These are phyloP conservation scores for Drosophila ironensis DNA, from an alignment of 1,140 invertebrate genomes.

Conservation along the genomic window DNA sequence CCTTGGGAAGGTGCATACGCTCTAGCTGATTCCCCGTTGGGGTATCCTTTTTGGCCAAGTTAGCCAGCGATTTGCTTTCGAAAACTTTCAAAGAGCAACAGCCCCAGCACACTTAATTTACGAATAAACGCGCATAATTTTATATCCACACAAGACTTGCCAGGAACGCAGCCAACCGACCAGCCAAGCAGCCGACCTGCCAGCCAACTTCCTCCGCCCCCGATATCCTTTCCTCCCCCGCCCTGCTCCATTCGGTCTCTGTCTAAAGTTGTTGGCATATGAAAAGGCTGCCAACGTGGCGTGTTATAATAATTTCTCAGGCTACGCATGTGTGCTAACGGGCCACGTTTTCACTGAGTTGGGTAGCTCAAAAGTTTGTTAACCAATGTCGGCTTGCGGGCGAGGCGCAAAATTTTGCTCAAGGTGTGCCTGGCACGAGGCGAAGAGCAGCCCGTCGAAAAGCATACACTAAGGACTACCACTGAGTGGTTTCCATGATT, in stretches of 20 bases:
- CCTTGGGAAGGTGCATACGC: constrained; percentile 5
- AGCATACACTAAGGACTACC: background rate
- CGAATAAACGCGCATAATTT: constrained; percentile 80
- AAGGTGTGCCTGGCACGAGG: constrained; percentile 75
- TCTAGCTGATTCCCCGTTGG: background rate
- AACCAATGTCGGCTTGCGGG: constrained; percentile 76
- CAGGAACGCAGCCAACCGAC: background rate
- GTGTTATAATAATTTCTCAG: constrained; percentile 79
- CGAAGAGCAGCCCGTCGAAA: background rate
- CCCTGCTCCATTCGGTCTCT: constrained; percentile 3
- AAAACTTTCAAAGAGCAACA: constrained; percentile 66
- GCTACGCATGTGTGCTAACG: constrained; percentile 40
- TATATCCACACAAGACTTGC: constrained; percentile 67
- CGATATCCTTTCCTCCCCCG: background rate
- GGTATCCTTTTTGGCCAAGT: constrained; percentile 26
- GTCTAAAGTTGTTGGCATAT: constrained; percentile 76
- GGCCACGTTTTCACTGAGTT: constrained; percentile 15
- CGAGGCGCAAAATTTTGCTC: constrained; percentile 51
- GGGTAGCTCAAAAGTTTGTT: constrained; percentile 74
- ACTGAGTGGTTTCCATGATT: too few species aligned
- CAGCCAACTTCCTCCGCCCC: background rate
- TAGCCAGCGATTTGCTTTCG: constrained; percentile 44
- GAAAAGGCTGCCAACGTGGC: constrained; percentile 79
- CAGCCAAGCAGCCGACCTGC: background rate
- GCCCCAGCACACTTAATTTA: constrained; percentile 76